Conservation (phyloP, 2,888 invertebrate species). For the Dendrolimus houi region DNA sequence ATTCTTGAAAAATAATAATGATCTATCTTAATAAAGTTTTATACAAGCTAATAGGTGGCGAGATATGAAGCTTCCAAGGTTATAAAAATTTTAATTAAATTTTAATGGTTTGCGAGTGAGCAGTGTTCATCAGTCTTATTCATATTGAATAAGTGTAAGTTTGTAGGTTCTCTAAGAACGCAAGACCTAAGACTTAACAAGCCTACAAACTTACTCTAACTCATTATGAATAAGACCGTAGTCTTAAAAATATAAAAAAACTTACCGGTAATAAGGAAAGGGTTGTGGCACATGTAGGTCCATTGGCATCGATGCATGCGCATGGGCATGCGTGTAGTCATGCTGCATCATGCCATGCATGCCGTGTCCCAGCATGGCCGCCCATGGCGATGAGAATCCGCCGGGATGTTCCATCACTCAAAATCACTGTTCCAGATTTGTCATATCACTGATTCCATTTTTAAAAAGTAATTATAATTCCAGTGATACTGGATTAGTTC, state of each 20-base stretch:
- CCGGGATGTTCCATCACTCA: slow-evolving; percentile 85
- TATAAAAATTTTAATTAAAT: no score
- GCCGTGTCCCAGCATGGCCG: slow-evolving; percentile 82
- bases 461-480: not conserved
- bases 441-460: slow-evolving; percentile 1
- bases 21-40: no score
- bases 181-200: no score
- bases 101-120: no score
- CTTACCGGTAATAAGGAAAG: slow-evolving; percentile 93
- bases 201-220: no score
- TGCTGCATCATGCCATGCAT: slow-evolving; percentile 81
- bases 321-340: slow-evolving; percentile 76
- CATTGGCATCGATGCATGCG: slow-evolving; percentile 86
- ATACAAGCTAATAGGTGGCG: no score
- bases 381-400: slow-evolving; percentile 87
- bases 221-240: not conserved
- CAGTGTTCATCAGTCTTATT: no score
- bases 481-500: no score
- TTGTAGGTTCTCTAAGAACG: no score
- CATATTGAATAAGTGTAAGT: no score
- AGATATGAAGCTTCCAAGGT: no score
- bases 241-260: slow-evolving; percentile 13
- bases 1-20: no score
- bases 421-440: slow-evolving; percentile 26
- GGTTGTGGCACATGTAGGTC: slow-evolving; percentile 94